Evolutionary conservation across 1,140 invertebrate genomes (phyloP).

Genomic region (Drosophila punjabiensis): DNA sequence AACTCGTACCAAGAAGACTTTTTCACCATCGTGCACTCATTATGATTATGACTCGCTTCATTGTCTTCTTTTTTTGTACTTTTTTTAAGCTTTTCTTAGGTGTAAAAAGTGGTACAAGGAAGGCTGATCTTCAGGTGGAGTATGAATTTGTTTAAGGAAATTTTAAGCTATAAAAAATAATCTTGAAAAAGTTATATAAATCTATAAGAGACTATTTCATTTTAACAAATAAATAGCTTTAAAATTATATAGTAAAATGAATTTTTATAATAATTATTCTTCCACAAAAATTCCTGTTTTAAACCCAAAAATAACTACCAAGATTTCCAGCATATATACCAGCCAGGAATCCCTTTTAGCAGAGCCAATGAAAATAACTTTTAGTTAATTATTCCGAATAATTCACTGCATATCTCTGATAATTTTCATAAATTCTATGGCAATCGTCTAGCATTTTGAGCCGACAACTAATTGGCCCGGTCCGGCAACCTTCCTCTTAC

Average conservation of each 20-base stretch:
- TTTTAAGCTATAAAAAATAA: not conserved
- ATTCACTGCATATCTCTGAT: slow-evolving; percentile 65
- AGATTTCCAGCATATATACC: not conserved
- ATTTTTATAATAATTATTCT: not conserved
- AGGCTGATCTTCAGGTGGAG: slow-evolving; percentile 15
- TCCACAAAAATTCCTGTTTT: not conserved
- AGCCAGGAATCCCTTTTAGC: slow-evolving; percentile 11
- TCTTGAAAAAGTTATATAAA: not conserved
- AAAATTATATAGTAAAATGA: not conserved
- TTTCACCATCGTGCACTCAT: slow-evolving; percentile 74
- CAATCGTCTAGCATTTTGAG: slow-evolving; percentile 46
- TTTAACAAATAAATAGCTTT: not conserved
- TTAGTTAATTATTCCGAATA: slow-evolving; percentile 56
- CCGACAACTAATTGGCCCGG: slow-evolving; percentile 71
- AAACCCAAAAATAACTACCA: not conserved
- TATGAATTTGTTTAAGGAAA: slow-evolving; percentile 3
- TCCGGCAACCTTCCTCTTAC: not conserved
- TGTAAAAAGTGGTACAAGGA: slow-evolving; percentile 62
- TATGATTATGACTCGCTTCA: slow-evolving; percentile 74
- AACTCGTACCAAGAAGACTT: slow-evolving; percentile 34
- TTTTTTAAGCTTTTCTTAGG: slow-evolving; percentile 3
- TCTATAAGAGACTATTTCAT: too few relatives aligned
- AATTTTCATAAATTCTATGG: slow-evolving; percentile 78
- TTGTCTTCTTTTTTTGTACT: slow-evolving; percentile 2
- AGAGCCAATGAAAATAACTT: slow-evolving; percentile 42